Evolutionary conservation across 2,797 vertebrate genomes (phyloP), one percentile per base, ranked within the genome.

Genomic region (Acrossocheilus fasciatus): DNA sequence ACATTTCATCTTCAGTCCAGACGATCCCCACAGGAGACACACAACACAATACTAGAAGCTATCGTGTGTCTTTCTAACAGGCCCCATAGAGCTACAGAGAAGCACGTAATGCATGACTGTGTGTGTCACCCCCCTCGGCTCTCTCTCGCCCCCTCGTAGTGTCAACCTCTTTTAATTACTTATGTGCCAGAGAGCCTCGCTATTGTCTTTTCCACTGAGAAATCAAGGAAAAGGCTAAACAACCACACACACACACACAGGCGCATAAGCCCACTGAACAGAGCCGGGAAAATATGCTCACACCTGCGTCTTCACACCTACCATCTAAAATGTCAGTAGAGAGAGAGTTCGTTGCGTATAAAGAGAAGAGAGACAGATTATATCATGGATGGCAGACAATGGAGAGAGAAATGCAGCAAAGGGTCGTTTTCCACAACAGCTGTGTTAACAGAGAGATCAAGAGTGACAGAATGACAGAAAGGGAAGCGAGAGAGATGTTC

Each of bases 111-210:
- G 76, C 66, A 18, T 85, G 47, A 15, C 52, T 47, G 6, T 30
- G 57, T 82, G 72, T 74, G 18, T 73, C 88, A 90, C 91, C 88
- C 85, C 90, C 88, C 20, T 26, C 50, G 4, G 66, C 90, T 86
- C 84, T 72, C 80, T 84, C 87, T 91, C 88, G 89, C 90, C 88
- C 84, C 89, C 88, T 68, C 89, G 77, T 34, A 74, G 69, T 91
- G 92, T 92, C 93, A 91, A 89, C 86, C 87, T 89, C 79, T 85
- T 91, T 92, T 93, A 94, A 94, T 90, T 93, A 90, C 91, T 85
- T 90, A 83, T 83, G 82, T 74, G 89, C 86, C 88, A 79, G 62
- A 73, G 88, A 78, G 87, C 81, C 86, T 73, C 72, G 66, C 82
- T 85, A 62, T 87, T 87, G 84, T 87, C 76, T 72, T 17, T n/a